Evolutionary conservation across 2,888 invertebrate species (phyloP), one percentile per base, ranked within the genome.

Genomic region (Baronia brevicornis): DNA sequence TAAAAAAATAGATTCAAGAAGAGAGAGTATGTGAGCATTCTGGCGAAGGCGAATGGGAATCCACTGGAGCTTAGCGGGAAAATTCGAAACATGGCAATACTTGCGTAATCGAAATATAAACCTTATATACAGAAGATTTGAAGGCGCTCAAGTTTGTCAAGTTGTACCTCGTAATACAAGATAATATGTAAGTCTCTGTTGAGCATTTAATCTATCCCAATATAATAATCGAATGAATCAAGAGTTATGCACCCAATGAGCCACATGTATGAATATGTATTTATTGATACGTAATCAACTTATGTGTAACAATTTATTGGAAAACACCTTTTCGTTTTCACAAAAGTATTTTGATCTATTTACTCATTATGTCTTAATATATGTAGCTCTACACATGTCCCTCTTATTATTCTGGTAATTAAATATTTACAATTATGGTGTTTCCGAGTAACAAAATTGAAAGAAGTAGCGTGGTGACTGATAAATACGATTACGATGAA

Each of bases 401-500:
- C 6, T 19, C 17, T 28, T 18, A 7, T 24, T 10, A 23, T 21
- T 34, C 11, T 10, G 23, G 19, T 12, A 25, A 0, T 3, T 10
- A n/a, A 10, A 28, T 4, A 1, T 15, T 22, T 10, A 15, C 2
- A 14, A 10, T 23, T 25, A 27, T 14, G 10, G 10, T 34, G 28
- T 11, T 19, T n/a, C 12, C 14, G 6, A 26, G 20, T 24, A 24
- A 24, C 14, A 28, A 7, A 5, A 10, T 12, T 3, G 20, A 20
- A 13, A 12, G 4, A n/a, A 8, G 17, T 17, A 13, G 14, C 6
- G 12, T 4, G 18, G 24, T 7, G 5, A 14, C 3, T 6, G 19
- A 15, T 5, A 28, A 28, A 34, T 15, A 12, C 12, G 9, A 10
- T 7, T 41, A 34, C 30, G 41, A 44, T 7, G 44, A 38, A 8